Conservation (phyloP, 2,888 invertebrate genomes). For the Lasioglossum zephyrum region DNA sequence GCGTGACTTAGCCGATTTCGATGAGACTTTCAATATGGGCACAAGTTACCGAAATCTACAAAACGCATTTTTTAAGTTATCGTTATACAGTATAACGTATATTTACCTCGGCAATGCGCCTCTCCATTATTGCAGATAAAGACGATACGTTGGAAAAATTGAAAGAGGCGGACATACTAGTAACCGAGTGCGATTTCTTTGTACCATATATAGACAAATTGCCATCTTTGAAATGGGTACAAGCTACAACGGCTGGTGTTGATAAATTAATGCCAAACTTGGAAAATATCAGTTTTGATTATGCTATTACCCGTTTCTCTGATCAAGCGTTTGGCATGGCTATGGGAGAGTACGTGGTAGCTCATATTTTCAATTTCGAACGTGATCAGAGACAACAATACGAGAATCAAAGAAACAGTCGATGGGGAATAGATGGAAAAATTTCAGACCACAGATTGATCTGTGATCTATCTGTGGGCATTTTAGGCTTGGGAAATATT, state of each 20-base stretch:
- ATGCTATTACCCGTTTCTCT: constrained; percentile 83
- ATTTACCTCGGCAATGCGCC: background rate
- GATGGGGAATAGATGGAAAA: constrained; percentile 81
- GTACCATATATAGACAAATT: constrained; percentile 81
- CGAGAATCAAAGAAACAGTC: constrained; percentile 79
- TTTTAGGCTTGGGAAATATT: constrained; percentile 86
- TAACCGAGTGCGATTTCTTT: constrained; percentile 83
- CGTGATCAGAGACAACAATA: constrained; percentile 81
- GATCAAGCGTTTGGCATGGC: constrained; percentile 84
- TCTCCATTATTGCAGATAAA: constrained; percentile 53
- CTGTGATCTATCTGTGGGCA: constrained; percentile 85
- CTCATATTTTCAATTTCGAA: constrained; percentile 85
- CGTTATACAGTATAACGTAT: no score
- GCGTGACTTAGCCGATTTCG: no score
- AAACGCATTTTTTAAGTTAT: no score
- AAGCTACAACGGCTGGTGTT: constrained; percentile 85
- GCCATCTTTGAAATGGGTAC: constrained; percentile 84
- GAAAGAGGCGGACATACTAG: constrained; percentile 81
- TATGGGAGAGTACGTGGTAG: constrained; percentile 85
- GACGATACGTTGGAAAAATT: constrained; percentile 68
- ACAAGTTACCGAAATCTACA: no score
- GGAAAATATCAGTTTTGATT: constrained; percentile 72
- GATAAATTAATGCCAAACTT: constrained; percentile 78
- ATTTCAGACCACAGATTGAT: constrained; percentile 82
- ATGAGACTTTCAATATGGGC: no score